A percentile compares a stretch with the other conserved stretches of the same genome.
These are phyloP conservation scores for Trogon melanurus DNA, from an alignment of 2,113 vertebrate species.

Conservation along the genomic window DNA sequence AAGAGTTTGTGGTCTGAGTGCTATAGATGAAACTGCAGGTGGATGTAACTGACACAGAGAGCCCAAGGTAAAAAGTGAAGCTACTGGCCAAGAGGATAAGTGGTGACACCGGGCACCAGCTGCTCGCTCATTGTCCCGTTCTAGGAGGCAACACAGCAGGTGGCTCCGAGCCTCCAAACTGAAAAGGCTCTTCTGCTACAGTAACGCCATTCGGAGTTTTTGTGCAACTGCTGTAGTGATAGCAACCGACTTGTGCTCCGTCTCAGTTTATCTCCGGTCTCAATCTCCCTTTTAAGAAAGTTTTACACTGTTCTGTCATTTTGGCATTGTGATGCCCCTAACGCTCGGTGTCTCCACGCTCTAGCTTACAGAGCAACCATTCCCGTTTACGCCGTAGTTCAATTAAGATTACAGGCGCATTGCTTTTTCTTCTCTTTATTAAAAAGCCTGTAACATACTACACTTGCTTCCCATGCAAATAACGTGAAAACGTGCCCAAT, in stretches of 20 bases:
- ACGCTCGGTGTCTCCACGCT: neutral
- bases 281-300: neutral
- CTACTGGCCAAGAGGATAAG: neutral
- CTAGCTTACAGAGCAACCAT: neutral
- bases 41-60: neutral
- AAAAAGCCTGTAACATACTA: neutral
- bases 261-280: neutral
- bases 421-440: neutral
- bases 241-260: neutral
- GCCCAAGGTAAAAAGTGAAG: neutral
- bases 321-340: neutral
- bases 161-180: neutral
- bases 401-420: neutral
- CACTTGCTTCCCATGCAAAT: neutral
- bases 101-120: constrained; percentile 8
- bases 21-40: neutral
- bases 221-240: neutral
- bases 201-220: neutral
- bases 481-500: neutral
- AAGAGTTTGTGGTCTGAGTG: neutral
- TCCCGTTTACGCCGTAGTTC: neutral
- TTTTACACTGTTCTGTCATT: neutral
- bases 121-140: constrained; percentile 3
- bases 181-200: constrained; percentile 34
- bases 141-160: constrained; percentile 19